These are phyloP conservation scores for Hylaea fasciaria DNA, from an alignment of 2,888 invertebrate genomes.

Conservation along the genomic window DNA sequence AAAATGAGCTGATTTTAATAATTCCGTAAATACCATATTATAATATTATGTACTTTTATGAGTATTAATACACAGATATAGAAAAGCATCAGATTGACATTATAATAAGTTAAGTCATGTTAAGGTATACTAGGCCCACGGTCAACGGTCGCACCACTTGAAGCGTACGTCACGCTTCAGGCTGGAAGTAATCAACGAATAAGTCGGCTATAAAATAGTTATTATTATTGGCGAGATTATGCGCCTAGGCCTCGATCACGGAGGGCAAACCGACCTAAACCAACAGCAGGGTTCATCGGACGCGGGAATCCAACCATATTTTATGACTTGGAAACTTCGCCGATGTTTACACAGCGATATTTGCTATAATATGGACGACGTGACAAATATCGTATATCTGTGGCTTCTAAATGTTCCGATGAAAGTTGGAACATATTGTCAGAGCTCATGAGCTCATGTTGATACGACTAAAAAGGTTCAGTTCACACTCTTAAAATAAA, in stretches of 20 bases:
- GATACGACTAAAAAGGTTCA: neutral
- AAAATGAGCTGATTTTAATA: no score
- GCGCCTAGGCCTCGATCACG: conserved; percentile 43
- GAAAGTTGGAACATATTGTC: neutral
- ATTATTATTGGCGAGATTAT: conserved; percentile 40
- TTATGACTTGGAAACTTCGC: conserved; percentile 40
- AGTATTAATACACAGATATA: no score
- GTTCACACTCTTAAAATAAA: no score
- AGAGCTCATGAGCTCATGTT: no score
- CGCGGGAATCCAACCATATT: conserved; percentile 37
- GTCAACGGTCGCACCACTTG: neutral
- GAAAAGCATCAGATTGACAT: no score
- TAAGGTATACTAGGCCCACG: neutral
- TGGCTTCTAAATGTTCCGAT: conserved; percentile 9
- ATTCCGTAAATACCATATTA: no score
- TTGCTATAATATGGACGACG: conserved; percentile 32
- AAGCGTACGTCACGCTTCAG: neutral
- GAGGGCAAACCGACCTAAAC: conserved; percentile 50
- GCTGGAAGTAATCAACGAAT: conserved; percentile 25
- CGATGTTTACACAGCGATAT: conserved; percentile 37
- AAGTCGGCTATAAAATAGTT: conserved; percentile 31
- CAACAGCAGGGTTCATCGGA: conserved; percentile 45
- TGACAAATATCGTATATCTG: conserved; percentile 27
- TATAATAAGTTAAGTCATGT: no score
- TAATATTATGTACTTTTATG: no score